Conservation (phyloP, 2,113 vertebrate genomes). For the Dromaius novaehollandiae region DNA sequence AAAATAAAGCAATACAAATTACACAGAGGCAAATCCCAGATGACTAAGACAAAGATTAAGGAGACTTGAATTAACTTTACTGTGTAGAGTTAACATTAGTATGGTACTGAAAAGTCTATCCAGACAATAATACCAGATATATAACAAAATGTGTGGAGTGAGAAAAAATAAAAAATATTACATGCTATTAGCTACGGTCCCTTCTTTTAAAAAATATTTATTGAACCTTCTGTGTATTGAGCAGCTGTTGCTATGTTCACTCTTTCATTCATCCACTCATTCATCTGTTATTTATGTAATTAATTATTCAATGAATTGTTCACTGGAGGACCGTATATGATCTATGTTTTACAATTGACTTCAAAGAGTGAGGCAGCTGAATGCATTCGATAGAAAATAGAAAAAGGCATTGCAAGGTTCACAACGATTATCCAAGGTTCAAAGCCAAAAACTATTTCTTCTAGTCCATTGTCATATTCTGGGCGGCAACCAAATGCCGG, state of each 20-base stretch:
- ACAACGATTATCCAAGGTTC: slow-evolving; percentile 94
- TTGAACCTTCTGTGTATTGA: slow-evolving; percentile 12
- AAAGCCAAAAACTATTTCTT: slow-evolving; percentile 92
- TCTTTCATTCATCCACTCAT: slow-evolving; percentile 1
- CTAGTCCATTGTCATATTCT: slow-evolving; percentile 93
- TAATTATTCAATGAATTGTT: slow-evolving; percentile 35
- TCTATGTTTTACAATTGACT: slow-evolving; percentile 89
- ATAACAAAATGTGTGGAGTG: not conserved
- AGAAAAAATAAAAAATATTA: not conserved
- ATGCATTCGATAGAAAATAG: slow-evolving; percentile 98
- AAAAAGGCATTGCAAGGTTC: slow-evolving; percentile 95
- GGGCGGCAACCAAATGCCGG: slow-evolving; percentile 95
- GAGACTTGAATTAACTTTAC: not conserved
- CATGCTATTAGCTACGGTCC: not conserved
- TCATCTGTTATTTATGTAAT: slow-evolving; percentile 27
- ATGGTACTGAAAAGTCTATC: not conserved
- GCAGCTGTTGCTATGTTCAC: not conserved
- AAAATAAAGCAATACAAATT: slow-evolving; percentile 15
- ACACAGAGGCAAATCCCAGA: not conserved
- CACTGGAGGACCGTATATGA: not conserved
- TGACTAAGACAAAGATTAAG: slow-evolving; percentile 5
- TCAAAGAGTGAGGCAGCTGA: slow-evolving; percentile 95
- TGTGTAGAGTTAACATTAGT: not conserved
- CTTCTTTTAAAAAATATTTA: not conserved
- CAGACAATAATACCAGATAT: not conserved